A percentile compares a stretch with the other conserved stretches of the same genome.
phyloP scores from a whole-genome alignment of 2,113 vertebrate species.

The Anhinga anhinga region DNA sequence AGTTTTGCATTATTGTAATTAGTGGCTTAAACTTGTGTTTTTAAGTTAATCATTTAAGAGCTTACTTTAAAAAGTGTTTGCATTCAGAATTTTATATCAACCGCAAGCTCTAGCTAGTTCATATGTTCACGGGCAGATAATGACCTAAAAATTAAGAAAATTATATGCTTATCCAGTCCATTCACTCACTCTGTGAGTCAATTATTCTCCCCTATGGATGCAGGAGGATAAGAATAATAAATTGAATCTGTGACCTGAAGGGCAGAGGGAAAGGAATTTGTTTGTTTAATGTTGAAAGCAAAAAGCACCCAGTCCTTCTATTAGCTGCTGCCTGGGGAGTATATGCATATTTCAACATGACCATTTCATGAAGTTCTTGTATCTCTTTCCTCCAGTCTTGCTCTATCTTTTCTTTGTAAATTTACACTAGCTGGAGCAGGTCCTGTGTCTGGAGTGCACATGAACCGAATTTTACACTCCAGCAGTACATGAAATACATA shows the following conservation, averaged over 20 bases:
- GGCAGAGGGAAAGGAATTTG: neutral
- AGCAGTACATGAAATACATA: neutral
- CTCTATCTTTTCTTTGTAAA: neutral
- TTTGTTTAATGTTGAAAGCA: neutral
- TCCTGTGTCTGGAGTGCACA: neutral
- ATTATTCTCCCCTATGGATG: neutral
- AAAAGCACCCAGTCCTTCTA: neutral
- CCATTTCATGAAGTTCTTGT: accelerated
- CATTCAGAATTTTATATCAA: neutral
- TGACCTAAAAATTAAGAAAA: neutral
- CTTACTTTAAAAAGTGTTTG: neutral
- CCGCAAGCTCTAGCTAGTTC: neutral
- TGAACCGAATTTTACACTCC: neutral
- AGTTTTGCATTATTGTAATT: neutral
- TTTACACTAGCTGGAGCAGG: neutral
- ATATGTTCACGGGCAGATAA: neutral
- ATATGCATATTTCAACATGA: neutral
- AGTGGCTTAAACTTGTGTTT: neutral
- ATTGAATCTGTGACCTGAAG: neutral
- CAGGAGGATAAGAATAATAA: neutral
- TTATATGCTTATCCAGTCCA: neutral
- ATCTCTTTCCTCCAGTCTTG: too few species aligned
- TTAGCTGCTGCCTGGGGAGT: neutral
- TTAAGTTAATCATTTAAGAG: neutral
- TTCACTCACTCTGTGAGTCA: neutral